Evolutionary conservation across 2,888 invertebrate genomes (phyloP).

Genomic region (Liodrosophila aerea): DNA sequence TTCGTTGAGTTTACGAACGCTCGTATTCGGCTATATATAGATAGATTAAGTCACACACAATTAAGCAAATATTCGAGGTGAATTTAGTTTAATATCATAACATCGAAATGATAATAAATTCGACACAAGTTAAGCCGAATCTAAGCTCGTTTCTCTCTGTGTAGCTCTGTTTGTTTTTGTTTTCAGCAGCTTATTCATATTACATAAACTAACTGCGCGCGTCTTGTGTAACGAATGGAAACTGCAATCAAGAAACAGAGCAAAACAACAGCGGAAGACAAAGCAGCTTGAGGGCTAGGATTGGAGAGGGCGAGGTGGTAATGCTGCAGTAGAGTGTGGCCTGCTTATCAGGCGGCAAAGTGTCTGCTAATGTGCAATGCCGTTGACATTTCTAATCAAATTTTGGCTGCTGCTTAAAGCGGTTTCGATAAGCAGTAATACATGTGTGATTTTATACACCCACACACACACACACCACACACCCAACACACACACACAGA

Average conservation of each 20-base stretch:
- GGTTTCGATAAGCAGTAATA: conserved; percentile 30
- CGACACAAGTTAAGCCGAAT: no score
- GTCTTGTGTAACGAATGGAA: conserved; percentile 76
- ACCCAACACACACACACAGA: conserved; percentile 15
- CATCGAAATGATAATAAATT: no score
- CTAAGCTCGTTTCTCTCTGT: no score
- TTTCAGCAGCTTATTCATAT: conserved; percentile 71
- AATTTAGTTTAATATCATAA: no score
- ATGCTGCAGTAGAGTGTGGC: neutral
- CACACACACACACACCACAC: conserved; percentile 19
- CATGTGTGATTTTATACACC: conserved; percentile 29
- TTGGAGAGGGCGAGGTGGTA: neutral
- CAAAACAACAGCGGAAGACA: conserved; percentile 5
- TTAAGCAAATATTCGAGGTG: no score
- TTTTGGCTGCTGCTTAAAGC: conserved; percentile 29
- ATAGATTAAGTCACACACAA: no score
- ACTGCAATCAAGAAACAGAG: conserved; percentile 52
- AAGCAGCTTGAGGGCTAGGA: no score
- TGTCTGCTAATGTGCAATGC: conserved; percentile 46
- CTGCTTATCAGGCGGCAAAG: conserved; percentile 12
- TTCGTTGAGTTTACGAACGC: no score
- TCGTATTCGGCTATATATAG: no score
- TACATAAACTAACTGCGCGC: conserved; percentile 73
- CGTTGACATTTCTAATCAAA: conserved; percentile 71
- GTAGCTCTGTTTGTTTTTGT: conserved; percentile 36